phyloP scores from a whole-genome alignment of 2,113 vertebrate species.

The Ophiodon elongatus region DNA sequence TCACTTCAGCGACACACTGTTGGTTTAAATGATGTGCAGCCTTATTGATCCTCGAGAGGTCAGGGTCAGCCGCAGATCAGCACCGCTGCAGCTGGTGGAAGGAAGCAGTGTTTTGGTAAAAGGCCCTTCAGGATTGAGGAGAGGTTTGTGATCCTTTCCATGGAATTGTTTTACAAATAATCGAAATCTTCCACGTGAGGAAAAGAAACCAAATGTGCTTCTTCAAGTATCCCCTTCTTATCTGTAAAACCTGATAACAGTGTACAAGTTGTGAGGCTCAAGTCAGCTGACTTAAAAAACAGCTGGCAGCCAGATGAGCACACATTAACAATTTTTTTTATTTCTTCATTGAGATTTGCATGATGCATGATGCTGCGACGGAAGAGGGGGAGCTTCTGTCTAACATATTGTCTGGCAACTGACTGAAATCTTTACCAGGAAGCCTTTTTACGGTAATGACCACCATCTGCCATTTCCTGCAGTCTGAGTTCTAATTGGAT shows the following conservation, averaged over 20 bases:
- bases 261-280: background rate
- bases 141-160: background rate
- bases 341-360: background rate
- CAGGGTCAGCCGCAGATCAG: slow-evolving; percentile 17
- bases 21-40: slow-evolving; percentile 1
- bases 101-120: background rate
- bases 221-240: background rate
- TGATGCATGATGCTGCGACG: background rate
- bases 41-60: slow-evolving; percentile 3
- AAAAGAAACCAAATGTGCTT: background rate
- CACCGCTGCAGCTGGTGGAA: background rate
- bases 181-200: background rate
- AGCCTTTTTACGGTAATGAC: background rate
- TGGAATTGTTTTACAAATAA: background rate
- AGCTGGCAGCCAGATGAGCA: background rate
- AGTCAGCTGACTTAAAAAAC: background rate
- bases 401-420: background rate
- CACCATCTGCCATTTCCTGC: background rate
- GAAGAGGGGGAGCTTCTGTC: background rate
- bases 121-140: background rate
- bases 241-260: background rate
- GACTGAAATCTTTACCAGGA: background rate
- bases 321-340: background rate
- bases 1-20: background rate
- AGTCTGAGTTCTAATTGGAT: background rate